phyloP scores from a whole-genome alignment of 1,140 invertebrate species.

The Drosophila prosaltans region DNA sequence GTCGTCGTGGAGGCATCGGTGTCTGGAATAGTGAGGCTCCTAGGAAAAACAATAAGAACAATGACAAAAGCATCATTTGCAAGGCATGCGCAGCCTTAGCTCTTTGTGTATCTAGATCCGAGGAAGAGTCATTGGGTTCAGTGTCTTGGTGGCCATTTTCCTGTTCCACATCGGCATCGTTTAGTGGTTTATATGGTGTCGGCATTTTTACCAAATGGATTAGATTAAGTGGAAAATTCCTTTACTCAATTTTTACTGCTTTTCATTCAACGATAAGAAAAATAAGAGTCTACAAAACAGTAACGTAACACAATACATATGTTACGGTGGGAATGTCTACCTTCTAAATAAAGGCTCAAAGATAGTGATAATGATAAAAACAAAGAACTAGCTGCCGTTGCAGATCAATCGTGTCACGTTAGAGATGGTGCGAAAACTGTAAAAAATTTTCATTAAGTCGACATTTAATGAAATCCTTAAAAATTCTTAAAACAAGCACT shows the following conservation, averaged over 20 bases:
- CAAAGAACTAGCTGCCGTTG: constrained; percentile 30
- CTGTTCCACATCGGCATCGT: constrained; percentile 22
- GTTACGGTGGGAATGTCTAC: neutral
- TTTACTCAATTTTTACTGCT: neutral
- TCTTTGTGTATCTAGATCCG: constrained; percentile 16
- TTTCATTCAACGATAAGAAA: constrained; percentile 36
- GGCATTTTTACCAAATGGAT: constrained; percentile 17
- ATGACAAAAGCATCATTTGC: constrained; percentile 57
- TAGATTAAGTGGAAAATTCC: neutral
- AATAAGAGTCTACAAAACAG: too few species aligned
- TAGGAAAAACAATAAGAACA: constrained; percentile 57
- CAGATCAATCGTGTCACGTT: neutral
- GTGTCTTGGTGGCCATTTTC: neutral
- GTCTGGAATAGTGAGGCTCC: constrained; percentile 57
- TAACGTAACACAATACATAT: neutral
- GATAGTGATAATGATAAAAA: neutral
- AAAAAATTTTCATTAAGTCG: too few species aligned
- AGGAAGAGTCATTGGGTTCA: neutral
- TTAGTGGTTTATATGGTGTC: constrained; percentile 33
- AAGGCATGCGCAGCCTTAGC: constrained; percentile 32
- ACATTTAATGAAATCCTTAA: too few species aligned
- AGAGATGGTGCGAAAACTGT: neutral
- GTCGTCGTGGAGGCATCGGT: constrained; percentile 31
- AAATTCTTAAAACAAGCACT: too few species aligned
- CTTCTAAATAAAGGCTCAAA: constrained; percentile 3